These are phyloP conservation scores for Pararge aegeria DNA, from an alignment of 1,140 invertebrate genomes.

Conservation along the genomic window DNA sequence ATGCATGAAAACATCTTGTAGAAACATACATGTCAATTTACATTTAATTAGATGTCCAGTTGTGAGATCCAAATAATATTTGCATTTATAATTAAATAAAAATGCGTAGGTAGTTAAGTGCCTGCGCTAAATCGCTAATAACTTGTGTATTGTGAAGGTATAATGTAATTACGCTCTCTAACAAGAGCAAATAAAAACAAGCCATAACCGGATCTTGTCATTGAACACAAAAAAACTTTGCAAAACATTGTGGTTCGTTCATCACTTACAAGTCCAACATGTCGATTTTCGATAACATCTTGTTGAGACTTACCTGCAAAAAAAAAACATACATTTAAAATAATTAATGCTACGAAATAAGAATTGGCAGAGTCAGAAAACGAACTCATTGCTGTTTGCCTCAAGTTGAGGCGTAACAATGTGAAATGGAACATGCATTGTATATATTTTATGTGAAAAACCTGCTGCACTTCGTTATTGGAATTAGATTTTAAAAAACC, in stretches of 20 bases:
- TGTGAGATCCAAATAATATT: neutral
- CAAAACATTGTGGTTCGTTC: conserved; percentile 4
- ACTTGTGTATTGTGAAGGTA: conserved; percentile 19
- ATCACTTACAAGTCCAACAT: conserved; percentile 10
- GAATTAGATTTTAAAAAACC: too few relatives aligned
- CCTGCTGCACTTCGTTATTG: too few relatives aligned
- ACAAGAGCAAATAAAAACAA: conserved; percentile 28
- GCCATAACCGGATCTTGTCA: conserved; percentile 27
- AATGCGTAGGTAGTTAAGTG: neutral
- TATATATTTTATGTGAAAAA: too few relatives aligned
- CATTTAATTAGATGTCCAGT: too few relatives aligned
- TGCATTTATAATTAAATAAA: neutral
- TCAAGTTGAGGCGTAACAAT: too few relatives aligned
- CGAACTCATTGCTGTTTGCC: too few relatives aligned
- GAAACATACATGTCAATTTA: too few relatives aligned
- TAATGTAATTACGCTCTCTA: conserved; percentile 36
- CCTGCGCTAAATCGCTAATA: conserved; percentile 1
- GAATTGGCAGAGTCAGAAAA: too few relatives aligned
- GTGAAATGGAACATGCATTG: too few relatives aligned
- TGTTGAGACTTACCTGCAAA: conserved; percentile 42
- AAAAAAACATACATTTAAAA: conserved; percentile 22
- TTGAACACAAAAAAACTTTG: conserved; percentile 22
- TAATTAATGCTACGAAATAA: neutral
- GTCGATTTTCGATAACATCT: neutral
- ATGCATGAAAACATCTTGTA: too few relatives aligned